Base-by-base conservation (phyloP, 2,113 vertebrate genomes). In the Donacobius atricapilla region DNA sequence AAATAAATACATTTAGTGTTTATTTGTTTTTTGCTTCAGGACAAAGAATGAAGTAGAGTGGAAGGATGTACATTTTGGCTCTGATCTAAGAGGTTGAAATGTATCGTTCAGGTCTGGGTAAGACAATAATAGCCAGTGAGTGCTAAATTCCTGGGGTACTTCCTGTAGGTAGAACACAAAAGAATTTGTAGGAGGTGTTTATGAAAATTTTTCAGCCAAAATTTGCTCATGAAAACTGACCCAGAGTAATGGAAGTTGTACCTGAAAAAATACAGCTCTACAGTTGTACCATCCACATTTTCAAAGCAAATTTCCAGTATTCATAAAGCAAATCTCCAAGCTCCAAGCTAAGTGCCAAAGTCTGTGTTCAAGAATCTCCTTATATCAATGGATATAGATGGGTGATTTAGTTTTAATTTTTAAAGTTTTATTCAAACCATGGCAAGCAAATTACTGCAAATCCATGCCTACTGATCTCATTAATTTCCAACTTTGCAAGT, bases 121-220 rank as follows among this genome's bases (percentile, higher is more conserved):
- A 87, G 28, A 53, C 13, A 53, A 70, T 20, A 63, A 54, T 14
- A 54, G 33, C 18, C n/a, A 24, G 19, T 33, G 22, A 45, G 28
- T n/a, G 13, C 11, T 27, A 17, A 53, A 53, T 39, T 61, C 3
- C n/a, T 4, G 1, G 1, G 7, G 11, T 8, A 30, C n/a, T 69
- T 78, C 15, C 27, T 15, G 20, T 16, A 47, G 21, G 16, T n/a
- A 47, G 47, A 54, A n/a, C 25, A 47, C 40, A 47, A 40, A 70
- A 54, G 10, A 33, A n/a, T 47, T 64, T 64, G n/a, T 64, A 39
- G 39, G 31, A 87, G 56, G 21, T 63, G n/a, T 54, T 79, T 54
- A 11, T 54, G 15, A n/a, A 47, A 24, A 17, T 17, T 30, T 45
- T 63, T 47, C 9, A 25, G 30, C 28, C 15, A 40, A 25, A 63